phyloP scores from a whole-genome alignment of 2,113 vertebrate species.

The Calcarius ornatus region DNA sequence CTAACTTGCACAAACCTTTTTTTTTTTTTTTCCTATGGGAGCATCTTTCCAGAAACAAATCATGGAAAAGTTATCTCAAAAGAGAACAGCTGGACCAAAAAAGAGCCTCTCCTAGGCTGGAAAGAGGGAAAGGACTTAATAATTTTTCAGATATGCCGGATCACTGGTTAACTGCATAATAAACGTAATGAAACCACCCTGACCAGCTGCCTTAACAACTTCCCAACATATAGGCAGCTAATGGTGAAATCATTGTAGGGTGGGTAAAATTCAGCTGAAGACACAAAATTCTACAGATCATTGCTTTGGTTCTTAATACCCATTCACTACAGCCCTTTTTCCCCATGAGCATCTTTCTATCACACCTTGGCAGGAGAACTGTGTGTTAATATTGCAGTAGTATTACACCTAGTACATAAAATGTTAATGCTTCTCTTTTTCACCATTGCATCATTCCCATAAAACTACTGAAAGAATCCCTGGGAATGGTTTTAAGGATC shows the following conservation, averaged over 20 bases:
- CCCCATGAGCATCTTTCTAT: background rate
- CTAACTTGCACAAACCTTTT: background rate
- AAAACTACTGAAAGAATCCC: background rate
- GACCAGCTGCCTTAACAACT: background rate
- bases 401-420: background rate
- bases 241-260: background rate
- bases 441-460: background rate
- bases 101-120: background rate
- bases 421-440: background rate
- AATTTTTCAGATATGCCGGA: background rate
- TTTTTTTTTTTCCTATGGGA: background rate
- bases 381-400: background rate
- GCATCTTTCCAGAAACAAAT: background rate
- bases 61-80: background rate
- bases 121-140: background rate
- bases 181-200: background rate
- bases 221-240: background rate
- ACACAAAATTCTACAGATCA: background rate
- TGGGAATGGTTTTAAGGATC: constrained; percentile 18
- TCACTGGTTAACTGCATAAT: background rate
- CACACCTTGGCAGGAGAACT: background rate
- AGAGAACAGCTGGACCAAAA: background rate
- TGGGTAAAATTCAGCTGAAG: background rate
- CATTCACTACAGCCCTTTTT: background rate
- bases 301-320: background rate